These are phyloP conservation scores for Drosophila rhopaloa DNA, from an alignment of 1,140 invertebrate genomes.

Conservation along the genomic window DNA sequence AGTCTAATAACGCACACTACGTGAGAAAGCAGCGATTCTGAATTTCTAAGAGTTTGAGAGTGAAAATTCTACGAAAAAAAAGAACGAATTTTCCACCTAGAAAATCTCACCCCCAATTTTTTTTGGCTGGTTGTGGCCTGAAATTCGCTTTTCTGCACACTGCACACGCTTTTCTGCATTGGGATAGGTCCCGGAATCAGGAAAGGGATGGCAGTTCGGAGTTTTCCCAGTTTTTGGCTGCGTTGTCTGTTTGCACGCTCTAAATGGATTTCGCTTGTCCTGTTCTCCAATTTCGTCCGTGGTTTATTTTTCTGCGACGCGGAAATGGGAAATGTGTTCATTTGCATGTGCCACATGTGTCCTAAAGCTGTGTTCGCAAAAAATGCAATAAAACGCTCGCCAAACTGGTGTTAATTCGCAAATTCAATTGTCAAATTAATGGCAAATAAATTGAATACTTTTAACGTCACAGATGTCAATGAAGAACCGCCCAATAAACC, in stretches of 20 bases:
- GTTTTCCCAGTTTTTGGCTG: conserved; percentile 28
- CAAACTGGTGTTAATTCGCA: conserved; percentile 57
- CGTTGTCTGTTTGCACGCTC: conserved; percentile 24
- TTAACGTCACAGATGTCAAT: conserved; percentile 27
- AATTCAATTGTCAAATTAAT: conserved; percentile 78
- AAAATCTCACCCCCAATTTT: conserved; percentile 1
- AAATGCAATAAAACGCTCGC: conserved; percentile 32
- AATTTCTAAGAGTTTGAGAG: conserved; percentile 23
- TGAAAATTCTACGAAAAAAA: conserved; percentile 13
- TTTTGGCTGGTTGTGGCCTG: conserved; percentile 34
- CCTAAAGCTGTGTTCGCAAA: conserved; percentile 14
- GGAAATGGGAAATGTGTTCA: conserved; percentile 40
- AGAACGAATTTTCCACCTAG: conserved; percentile 14
- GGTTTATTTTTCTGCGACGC: conserved; percentile 44
- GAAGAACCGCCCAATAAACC: conserved; percentile 30
- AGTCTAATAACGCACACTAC: conserved; percentile 31
- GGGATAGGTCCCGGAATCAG: conserved; percentile 33
- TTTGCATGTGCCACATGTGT: conserved; percentile 42
- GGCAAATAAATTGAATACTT: conserved; percentile 52
- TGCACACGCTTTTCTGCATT: conserved; percentile 58
- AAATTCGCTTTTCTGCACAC: conserved; percentile 72
- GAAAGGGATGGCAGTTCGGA: conserved; percentile 6
- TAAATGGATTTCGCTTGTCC: conserved; percentile 61
- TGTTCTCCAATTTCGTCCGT: not conserved
- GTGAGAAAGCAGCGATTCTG: conserved; percentile 33